These are phyloP conservation scores for Antedon bifida DNA, from an alignment of 35 echinoderm and acorn worm genomes.

Conservation along the genomic window DNA sequence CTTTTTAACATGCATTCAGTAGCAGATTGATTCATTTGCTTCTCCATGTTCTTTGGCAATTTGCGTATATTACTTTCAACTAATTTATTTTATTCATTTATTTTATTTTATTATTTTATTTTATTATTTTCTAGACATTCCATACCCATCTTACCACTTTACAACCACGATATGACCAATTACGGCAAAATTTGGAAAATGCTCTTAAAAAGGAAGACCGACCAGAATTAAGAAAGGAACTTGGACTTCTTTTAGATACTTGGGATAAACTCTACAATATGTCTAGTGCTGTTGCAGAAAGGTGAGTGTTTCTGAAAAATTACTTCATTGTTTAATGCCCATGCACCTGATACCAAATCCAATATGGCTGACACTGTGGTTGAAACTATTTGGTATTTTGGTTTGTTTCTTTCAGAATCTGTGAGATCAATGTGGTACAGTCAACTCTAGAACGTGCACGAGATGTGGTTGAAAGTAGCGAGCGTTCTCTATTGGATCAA, in stretches of 20 bases:
- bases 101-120: not conserved
- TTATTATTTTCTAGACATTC: constrained; percentile 35
- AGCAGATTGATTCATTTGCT: too few species aligned
- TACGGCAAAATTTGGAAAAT: constrained; percentile 21
- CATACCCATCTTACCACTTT: constrained; percentile 24
- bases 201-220: constrained; percentile 11
- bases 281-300: constrained; percentile 32
- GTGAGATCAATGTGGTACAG: constrained; percentile 2
- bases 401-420: not conserved
- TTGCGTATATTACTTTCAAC: too few species aligned
- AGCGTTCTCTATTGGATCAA: constrained; percentile 41
- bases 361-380: not conserved
- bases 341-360: not conserved
- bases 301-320: too few species aligned
- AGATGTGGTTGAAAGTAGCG: constrained; percentile 72
- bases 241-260: constrained; percentile 17
- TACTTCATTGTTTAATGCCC: not conserved
- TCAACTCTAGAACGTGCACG: constrained; percentile 26
- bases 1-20: too few species aligned
- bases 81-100: too few species aligned
- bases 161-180: constrained; percentile 38
- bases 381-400: too few species aligned
- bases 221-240: constrained; percentile 13
- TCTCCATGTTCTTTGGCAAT: too few species aligned
- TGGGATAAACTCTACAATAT: constrained; percentile 34